These are phyloP conservation scores for Pterostichus madidus DNA, from an alignment of 2,888 invertebrate genomes.

Conservation along the genomic window DNA sequence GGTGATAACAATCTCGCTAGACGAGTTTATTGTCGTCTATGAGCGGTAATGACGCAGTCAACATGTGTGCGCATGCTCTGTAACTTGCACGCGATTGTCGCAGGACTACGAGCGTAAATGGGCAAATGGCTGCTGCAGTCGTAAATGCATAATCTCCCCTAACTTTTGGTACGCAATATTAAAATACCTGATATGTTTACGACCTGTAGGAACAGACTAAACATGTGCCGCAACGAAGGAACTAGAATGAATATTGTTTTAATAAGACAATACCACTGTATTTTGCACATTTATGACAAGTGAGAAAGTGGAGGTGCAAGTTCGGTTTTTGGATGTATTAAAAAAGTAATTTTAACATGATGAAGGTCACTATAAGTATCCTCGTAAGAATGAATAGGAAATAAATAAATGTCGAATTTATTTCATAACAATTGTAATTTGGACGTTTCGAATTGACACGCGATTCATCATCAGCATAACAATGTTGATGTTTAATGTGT, in stretches of 20 bases:
- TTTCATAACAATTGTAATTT: too few relatives aligned
- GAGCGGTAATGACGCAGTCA: conserved; percentile 45
- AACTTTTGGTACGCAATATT: conserved; percentile 10
- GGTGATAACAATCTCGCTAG: conserved; percentile 51
- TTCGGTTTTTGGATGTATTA: too few relatives aligned
- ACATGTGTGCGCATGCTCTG: conserved; percentile 11
- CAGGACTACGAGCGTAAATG: background rate
- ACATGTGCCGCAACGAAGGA: too few relatives aligned
- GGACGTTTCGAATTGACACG: too few relatives aligned
- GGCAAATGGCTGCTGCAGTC: background rate
- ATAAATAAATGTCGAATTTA: too few relatives aligned
- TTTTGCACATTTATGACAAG: too few relatives aligned
- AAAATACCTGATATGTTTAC: conserved; percentile 11
- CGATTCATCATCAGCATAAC: too few relatives aligned
- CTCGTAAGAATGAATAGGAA: too few relatives aligned
- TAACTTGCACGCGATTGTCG: conserved; percentile 51
- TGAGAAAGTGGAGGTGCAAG: too few relatives aligned
- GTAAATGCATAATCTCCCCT: conserved; percentile 31
- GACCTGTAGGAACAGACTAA: background rate
- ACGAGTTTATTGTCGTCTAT: conserved; percentile 54
- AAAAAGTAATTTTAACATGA: too few relatives aligned
- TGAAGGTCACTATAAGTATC: too few relatives aligned
- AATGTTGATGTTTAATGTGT: too few relatives aligned
- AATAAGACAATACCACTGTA: background rate
- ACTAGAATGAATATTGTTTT: background rate